Percentiles rank a stretch among this genome's conserved stretches.
Evolutionary conservation across 1,140 invertebrate genomes (phyloP).

Genomic region (Drosophila lini): DNA sequence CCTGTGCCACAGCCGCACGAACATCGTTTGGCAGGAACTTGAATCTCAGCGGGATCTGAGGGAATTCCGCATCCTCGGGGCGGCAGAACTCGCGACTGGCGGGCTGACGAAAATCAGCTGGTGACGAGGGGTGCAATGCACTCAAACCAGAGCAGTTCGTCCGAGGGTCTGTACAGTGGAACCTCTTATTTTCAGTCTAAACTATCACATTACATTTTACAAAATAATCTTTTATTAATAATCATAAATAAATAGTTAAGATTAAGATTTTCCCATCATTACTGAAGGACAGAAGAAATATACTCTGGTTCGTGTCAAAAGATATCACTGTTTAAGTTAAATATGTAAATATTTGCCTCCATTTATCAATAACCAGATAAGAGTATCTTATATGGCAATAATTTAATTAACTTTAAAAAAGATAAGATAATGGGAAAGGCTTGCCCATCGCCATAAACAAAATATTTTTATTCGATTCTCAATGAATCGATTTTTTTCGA

Average conservation of each 20-base stretch:
- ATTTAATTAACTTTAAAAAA: not conserved
- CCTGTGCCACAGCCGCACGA: constrained; percentile 58
- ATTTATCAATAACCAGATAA: not conserved
- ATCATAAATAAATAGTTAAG: not conserved
- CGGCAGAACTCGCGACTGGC: constrained; percentile 21
- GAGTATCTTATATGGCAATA: not conserved
- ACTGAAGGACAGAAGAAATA: not conserved
- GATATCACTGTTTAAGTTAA: not conserved
- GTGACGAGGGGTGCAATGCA: constrained; percentile 16
- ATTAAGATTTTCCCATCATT: not conserved
- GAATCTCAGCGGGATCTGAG: constrained; percentile 11
- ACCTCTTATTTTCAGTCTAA: no score
- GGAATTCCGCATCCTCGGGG: constrained; percentile 20
- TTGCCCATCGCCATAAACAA: not conserved
- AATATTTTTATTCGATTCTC: not conserved
- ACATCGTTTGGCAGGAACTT: constrained; percentile 51
- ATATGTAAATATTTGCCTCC: no score
- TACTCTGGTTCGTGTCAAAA: not conserved
- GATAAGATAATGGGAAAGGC: not conserved
- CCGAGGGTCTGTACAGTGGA: not conserved
- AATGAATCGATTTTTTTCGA: no score
- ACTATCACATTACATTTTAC: not conserved
- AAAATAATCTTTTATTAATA: not conserved
- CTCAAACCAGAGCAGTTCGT: not conserved
- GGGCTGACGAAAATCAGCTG: constrained; percentile 22